Evolutionary conservation across 2,113 vertebrate species (phyloP).

Genomic region (Antigone vipio): DNA sequence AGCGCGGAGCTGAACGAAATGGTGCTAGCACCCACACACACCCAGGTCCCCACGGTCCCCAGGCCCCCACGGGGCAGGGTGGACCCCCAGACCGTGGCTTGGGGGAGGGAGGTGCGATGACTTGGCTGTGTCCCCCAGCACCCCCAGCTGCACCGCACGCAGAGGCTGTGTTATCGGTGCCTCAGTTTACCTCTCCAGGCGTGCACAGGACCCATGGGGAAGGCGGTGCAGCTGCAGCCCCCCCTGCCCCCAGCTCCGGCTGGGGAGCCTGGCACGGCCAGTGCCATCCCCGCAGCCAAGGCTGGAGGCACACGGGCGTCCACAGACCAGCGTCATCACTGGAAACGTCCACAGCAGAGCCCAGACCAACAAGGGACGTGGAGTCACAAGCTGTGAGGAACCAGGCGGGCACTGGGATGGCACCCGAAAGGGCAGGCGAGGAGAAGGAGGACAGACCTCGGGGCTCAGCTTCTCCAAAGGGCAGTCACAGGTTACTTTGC

Average conservation of each 20-base stretch:
- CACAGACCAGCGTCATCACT: neutral
- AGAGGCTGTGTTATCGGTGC: accelerated
- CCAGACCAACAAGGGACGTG: neutral
- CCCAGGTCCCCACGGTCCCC: neutral
- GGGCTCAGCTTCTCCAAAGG: accelerated
- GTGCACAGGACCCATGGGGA: neutral
- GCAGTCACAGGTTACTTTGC: neutral
- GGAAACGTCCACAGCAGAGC: neutral
- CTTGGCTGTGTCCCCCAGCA: too few species aligned
- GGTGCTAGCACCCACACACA: too few species aligned
- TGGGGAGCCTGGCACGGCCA: neutral
- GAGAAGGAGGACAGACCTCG: neutral
- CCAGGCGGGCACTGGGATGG: accelerated
- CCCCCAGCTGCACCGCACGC: too few species aligned
- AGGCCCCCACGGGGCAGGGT: neutral
- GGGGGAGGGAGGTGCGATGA: accelerated
- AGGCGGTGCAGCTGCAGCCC: neutral
- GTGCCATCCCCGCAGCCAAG: accelerated
- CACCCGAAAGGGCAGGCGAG: too few species aligned
- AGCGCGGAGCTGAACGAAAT: neutral
- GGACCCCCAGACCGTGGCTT: neutral
- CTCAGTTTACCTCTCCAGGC: neutral
- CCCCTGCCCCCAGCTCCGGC: accelerated
- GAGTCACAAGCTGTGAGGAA: neutral
- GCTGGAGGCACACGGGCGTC: neutral